These are phyloP conservation scores for Harpalus rufipes DNA, from an alignment of 2,888 invertebrate species.

Conservation along the genomic window DNA sequence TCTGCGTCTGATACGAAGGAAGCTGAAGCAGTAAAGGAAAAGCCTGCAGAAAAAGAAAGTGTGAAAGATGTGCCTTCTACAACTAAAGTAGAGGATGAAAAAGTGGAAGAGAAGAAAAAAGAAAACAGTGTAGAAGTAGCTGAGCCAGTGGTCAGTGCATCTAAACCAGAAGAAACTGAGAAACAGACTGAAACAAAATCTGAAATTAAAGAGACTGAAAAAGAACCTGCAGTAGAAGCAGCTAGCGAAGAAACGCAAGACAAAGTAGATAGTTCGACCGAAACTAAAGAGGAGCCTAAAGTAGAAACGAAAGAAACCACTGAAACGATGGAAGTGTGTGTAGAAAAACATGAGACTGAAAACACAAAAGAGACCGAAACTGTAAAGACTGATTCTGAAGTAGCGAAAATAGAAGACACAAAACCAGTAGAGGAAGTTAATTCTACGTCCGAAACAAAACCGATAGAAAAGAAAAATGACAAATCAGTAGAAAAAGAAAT, in stretches of 20 bases:
- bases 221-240: slow-evolving; percentile 30
- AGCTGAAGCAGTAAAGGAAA: slow-evolving; percentile 68
- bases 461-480: slow-evolving; percentile 33
- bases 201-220: slow-evolving; percentile 59
- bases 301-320: slow-evolving; percentile 38
- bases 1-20: slow-evolving; percentile 74
- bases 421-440: no score
- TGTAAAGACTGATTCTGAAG: slow-evolving; percentile 68
- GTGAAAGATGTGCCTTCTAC: slow-evolving; percentile 68
- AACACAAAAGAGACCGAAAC: slow-evolving; percentile 46
- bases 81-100: slow-evolving; percentile 69
- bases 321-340: slow-evolving; percentile 22
- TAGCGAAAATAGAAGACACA: slow-evolving; percentile 54
- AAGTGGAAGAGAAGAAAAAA: slow-evolving; percentile 65
- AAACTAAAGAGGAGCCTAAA: slow-evolving; percentile 48
- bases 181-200: slow-evolving; percentile 56
- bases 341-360: slow-evolving; percentile 58
- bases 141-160: slow-evolving; percentile 68
- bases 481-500: neutral
- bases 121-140: slow-evolving; percentile 69
- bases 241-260: slow-evolving; percentile 4
- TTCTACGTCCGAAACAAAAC: slow-evolving; percentile 50
- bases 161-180: slow-evolving; percentile 69
- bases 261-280: slow-evolving; percentile 50
- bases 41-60: slow-evolving; percentile 69